phyloP scores from a whole-genome alignment of 2,113 vertebrate species.

The Trogon surrucura region DNA sequence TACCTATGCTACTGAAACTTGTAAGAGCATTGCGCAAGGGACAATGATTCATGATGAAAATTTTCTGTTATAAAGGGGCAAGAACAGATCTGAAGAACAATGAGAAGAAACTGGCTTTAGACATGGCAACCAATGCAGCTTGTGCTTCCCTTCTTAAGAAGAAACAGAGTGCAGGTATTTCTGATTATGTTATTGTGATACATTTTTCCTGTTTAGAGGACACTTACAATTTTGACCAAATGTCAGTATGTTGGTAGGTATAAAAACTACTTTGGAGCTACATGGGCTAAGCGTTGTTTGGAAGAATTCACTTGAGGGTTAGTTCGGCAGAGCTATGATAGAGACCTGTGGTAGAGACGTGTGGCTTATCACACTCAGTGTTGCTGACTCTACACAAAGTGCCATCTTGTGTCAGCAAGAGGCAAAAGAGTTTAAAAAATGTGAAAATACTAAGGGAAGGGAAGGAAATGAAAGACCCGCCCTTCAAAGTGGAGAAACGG shows the following conservation, averaged over 20 bases:
- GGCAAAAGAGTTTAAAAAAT: not conserved
- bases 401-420: not conserved
- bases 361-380: not conserved
- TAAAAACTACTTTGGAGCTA: not conserved
- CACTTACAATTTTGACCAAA: not conserved
- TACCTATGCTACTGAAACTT: not conserved
- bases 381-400: not conserved
- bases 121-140: conserved; percentile 95
- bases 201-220: not conserved
- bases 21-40: not conserved
- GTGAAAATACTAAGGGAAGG: not conserved
- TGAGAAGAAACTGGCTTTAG: conserved; percentile 93
- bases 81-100: conserved; percentile 93
- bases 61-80: conserved; percentile 79
- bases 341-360: not conserved
- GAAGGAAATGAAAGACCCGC: not conserved
- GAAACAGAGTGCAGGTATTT: conserved; percentile 81
- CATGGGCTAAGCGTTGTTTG: not conserved
- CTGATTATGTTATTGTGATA: not conserved
- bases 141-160: conserved; percentile 93
- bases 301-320: not conserved
- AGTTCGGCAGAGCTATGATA: not conserved
- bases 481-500: not conserved
- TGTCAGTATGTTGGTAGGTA: not conserved
- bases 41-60: not conserved